A percentile compares a stretch with the other conserved stretches of the same genome.
Evolutionary conservation across 2,113 vertebrate species (phyloP).

Genomic region (Pithys albifrons): DNA sequence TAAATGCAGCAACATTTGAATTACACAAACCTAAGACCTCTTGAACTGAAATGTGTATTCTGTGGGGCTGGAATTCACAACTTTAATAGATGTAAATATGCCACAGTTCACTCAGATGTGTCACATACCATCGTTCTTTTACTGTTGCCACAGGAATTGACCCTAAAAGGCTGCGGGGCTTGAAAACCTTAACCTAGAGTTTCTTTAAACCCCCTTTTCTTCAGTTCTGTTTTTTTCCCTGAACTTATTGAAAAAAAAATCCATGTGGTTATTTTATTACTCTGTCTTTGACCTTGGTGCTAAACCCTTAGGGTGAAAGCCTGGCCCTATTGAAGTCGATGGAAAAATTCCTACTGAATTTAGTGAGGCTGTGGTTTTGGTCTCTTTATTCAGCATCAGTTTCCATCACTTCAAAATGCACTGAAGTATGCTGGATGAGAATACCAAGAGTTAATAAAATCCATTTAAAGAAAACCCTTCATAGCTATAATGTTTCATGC

Average conservation of each 20-base stretch:
- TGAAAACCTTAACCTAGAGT: not conserved
- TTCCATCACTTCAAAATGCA: not conserved
- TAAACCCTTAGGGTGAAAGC: conserved; percentile 16
- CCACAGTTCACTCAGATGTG: not conserved
- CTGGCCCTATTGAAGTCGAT: not conserved
- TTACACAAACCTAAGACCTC: not conserved
- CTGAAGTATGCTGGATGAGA: not conserved
- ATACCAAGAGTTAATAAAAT: not conserved
- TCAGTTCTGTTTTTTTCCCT: not conserved
- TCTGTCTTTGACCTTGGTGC: not conserved
- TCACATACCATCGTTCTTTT: conserved; percentile 19
- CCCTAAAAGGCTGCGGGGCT: not conserved
- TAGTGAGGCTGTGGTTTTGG: not conserved
- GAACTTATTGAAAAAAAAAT: not conserved
- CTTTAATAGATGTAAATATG: not conserved
- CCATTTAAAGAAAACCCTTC: not conserved
- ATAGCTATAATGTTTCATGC: not conserved
- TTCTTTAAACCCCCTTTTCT: not conserved
- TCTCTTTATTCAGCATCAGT: not conserved
- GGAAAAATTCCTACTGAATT: not conserved
- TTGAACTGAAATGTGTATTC: not conserved
- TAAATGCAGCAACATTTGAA: not conserved
- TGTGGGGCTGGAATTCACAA: not conserved
- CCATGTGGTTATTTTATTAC: not conserved
- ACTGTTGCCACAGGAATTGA: conserved; percentile 17